Percentiles rank a stretch among this genome's conserved stretches.
These are phyloP conservation scores for Coilia nasus DNA, from an alignment of 2,797 vertebrate species.

Conservation along the genomic window DNA sequence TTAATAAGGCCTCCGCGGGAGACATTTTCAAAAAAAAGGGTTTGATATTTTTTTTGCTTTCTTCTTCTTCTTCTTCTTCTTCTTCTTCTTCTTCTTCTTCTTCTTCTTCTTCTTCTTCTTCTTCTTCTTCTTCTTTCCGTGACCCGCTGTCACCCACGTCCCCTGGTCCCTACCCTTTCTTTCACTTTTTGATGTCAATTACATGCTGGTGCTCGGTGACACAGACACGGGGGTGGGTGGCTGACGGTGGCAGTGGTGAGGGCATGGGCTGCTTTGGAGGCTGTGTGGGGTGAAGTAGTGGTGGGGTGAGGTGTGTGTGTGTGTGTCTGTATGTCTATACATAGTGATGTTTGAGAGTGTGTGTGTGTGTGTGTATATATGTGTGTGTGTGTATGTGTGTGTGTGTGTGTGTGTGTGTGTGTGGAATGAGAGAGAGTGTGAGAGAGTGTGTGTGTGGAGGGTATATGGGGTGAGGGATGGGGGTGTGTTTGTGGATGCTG, in stretches of 20 bases:
- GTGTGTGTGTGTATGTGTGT: no score
- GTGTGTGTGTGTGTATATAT: no score
- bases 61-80: background rate
- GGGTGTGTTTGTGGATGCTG: no score
- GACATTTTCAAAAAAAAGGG: slow-evolving; percentile 19
- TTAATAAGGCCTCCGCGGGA: slow-evolving; percentile 28
- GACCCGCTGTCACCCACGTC: slow-evolving; percentile 35
- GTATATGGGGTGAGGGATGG: no score
- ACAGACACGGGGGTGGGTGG: background rate
- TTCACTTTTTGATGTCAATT: slow-evolving; percentile 35
- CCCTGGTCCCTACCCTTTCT: slow-evolving; percentile 38
- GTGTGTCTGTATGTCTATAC: no score
- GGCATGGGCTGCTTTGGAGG: background rate
- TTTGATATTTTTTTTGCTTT: background rate
- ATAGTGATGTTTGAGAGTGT: no score
- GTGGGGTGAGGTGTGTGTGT: background rate
- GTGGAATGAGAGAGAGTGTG: no score
- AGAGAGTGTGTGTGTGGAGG: no score
- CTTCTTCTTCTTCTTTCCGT: slow-evolving; percentile 11
- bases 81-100: background rate
- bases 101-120: background rate
- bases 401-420: no score
- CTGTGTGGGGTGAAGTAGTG: background rate
- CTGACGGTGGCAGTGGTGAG: background rate
- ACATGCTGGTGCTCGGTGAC: background rate